These are phyloP conservation scores for Pteropus rufus DNA, from an alignment of 2,797 vertebrate species.

Conservation along the genomic window DNA sequence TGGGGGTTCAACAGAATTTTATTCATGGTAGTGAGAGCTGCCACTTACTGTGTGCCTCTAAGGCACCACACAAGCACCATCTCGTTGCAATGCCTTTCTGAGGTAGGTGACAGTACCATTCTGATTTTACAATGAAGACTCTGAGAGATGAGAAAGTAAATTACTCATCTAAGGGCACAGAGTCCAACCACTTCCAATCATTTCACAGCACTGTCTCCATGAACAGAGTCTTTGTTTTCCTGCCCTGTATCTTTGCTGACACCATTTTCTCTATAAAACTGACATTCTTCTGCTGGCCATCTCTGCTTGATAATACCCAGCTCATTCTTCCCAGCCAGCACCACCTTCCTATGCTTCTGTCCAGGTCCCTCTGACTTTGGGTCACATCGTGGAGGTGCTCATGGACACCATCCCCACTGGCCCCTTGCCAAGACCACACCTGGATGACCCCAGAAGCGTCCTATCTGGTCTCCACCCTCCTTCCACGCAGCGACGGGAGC, in stretches of 20 bases:
- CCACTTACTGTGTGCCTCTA: accelerated
- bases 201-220: accelerated
- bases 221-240: background rate
- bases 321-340: background rate
- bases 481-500: background rate
- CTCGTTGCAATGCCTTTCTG: background rate
- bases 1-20: background rate
- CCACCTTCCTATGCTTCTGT: background rate
- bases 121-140: background rate
- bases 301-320: accelerated
- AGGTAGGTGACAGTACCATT: accelerated
- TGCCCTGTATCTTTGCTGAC: accelerated
- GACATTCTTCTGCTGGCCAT: background rate
- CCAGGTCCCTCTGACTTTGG: background rate
- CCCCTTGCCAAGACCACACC: background rate
- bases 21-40: background rate
- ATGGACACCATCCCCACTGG: background rate
- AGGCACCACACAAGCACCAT: accelerated
- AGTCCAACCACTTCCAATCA: background rate
- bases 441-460: background rate
- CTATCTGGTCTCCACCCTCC: background rate
- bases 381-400: accelerated
- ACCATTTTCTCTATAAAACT: background rate
- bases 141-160: background rate
- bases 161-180: background rate